Evolutionary conservation across 2,113 vertebrate genomes (phyloP).

Genomic region (Acinonyx jubatus): DNA sequence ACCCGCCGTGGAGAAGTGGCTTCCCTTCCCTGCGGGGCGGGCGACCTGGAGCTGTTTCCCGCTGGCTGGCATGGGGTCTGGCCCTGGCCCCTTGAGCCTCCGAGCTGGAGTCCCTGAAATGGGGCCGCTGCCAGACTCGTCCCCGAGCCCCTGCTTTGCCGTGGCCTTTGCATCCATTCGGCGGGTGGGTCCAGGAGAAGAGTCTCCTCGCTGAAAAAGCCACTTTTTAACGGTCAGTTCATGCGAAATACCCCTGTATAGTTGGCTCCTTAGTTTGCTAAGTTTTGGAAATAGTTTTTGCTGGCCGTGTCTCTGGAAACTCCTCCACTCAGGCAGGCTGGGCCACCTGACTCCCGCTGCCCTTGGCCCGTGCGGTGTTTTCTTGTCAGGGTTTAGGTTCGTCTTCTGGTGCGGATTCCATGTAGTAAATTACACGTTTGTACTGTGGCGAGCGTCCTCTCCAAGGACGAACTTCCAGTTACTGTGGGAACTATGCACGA

Average conservation of each 20-base stretch:
- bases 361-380: neutral
- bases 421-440: fast-evolving
- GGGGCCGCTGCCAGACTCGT: neutral
- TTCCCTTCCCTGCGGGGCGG: neutral
- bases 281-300: neutral
- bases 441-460: neutral
- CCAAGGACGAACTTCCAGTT: neutral
- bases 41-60: neutral
- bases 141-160: neutral
- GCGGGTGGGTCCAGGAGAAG: neutral
- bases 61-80: neutral
- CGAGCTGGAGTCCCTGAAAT: neutral
- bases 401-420: fast-evolving
- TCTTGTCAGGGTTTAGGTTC: neutral
- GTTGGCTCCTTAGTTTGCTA: neutral
- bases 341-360: neutral
- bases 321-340: neutral
- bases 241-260: fast-evolving
- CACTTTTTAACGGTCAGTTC: neutral
- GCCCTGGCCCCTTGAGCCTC: neutral
- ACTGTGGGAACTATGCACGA: fast-evolving
- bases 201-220: neutral
- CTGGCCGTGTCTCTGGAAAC: neutral
- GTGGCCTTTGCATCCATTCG: neutral
- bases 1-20: fast-evolving